phyloP scores from a whole-genome alignment of 2,113 vertebrate species.

The Rhegmatorhina hoffmannsi region DNA sequence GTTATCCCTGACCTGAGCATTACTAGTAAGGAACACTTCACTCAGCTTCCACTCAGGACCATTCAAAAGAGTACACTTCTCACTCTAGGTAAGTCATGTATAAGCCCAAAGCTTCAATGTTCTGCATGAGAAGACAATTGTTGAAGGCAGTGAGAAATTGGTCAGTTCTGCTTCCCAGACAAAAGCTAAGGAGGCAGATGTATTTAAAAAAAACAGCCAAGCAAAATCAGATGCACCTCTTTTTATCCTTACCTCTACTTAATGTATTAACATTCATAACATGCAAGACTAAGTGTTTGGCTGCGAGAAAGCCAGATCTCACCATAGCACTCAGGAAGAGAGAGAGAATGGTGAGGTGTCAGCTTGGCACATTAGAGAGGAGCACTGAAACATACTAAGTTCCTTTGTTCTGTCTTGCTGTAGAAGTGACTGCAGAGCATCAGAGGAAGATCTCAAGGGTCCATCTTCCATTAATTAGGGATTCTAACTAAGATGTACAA shows the following conservation, averaged over 20 bases:
- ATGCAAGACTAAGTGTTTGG: not conserved
- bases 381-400: not conserved
- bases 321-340: not conserved
- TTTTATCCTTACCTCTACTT: not conserved
- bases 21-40: not conserved
- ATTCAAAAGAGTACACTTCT: not conserved
- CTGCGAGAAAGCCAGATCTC: not conserved
- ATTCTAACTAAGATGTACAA: not conserved
- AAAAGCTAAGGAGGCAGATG: not conserved
- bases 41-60: not conserved
- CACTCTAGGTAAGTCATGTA: not conserved
- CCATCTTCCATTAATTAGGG: not conserved
- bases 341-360: not conserved
- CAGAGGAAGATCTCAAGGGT: not conserved
- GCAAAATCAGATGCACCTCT: not conserved
- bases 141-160: not conserved
- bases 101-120: not conserved
- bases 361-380: accelerated
- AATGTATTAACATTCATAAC: not conserved
- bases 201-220: not conserved
- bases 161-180: not conserved
- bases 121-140: not conserved
- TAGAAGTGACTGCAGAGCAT: not conserved
- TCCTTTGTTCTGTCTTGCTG: not conserved
- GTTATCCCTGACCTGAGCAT: not conserved